These are phyloP conservation scores for Lates calcarifer DNA, from an alignment of 2,113 vertebrate genomes.

Conservation along the genomic window DNA sequence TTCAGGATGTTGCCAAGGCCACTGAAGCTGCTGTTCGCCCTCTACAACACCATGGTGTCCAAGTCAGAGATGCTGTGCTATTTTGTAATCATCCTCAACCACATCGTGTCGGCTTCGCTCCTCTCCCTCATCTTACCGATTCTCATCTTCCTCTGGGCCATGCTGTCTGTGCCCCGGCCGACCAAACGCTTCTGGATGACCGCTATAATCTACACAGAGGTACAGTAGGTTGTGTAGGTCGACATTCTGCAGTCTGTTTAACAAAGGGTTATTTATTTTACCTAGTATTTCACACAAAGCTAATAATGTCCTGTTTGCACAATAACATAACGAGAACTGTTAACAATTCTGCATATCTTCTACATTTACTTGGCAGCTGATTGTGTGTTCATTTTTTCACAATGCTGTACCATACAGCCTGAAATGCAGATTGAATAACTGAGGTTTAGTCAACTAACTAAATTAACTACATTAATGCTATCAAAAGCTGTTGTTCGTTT, in stretches of 20 bases:
- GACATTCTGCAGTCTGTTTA: background rate
- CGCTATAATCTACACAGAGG: constrained; percentile 87
- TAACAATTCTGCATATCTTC: too few relatives aligned
- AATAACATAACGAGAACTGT: too few relatives aligned
- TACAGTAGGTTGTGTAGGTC: constrained; percentile 36
- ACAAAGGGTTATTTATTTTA: too few relatives aligned
- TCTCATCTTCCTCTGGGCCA: constrained; percentile 84
- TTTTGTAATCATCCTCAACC: constrained; percentile 84
- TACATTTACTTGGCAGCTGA: too few relatives aligned
- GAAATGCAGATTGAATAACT: too few relatives aligned
- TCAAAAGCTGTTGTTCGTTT: too few relatives aligned
- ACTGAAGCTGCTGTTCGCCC: constrained; percentile 79
- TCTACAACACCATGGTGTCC: constrained; percentile 77
- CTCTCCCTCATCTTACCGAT: constrained; percentile 82
- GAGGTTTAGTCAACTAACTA: too few relatives aligned
- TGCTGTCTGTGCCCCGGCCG: constrained; percentile 85
- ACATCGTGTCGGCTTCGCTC: constrained; percentile 81
- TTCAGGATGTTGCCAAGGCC: constrained; percentile 65
- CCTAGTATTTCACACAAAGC: too few relatives aligned
- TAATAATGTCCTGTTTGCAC: too few relatives aligned
- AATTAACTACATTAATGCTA: too few relatives aligned
- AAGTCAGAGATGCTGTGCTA: constrained; percentile 85
- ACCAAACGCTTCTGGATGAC: constrained; percentile 86
- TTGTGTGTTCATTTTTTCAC: too few relatives aligned
- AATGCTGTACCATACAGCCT: too few relatives aligned